Base-by-base conservation (phyloP, 2,888 invertebrate genomes). In the Epirrhoe tristata region DNA sequence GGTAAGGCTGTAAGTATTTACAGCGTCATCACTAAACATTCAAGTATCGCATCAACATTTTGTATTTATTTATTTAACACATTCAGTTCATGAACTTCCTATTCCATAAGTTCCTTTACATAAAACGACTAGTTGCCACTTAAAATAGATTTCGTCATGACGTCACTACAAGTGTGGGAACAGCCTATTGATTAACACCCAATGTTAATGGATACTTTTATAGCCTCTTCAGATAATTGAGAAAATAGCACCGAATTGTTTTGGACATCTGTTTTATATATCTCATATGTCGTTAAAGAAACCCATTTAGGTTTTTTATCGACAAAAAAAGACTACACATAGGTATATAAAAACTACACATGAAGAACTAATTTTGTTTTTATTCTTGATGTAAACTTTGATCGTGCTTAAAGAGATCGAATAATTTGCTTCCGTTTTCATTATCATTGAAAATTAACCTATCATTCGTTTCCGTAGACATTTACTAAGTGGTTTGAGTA, bases 81-180 rank as follows among this genome's bases (percentile, higher is more conserved):
- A n/a, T 24, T 24, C 24, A 24, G 53, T 58, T 46, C 53, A 50
- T 60, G 51, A 62, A 63, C 39, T 62, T 67, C 59, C 63, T 66
- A 58, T 58, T 63, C 46, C 50, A 16, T 54, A 70, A 61, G 43
- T 63, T 61, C 64, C 59, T 48, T 43, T 63, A 75, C 70, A 73
- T 61, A 63, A 63, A 71, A 73, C 58, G 55, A 57, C 54, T 60
- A 58, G 64, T 36, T 39, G 17, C 69, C 73, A 79, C 78, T 77
- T 77, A 75, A 79, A 77, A 71, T 66, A 66, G 53, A 69, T 57
- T 70, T 59, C 69, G 72, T 69, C 67, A 68, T 74, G 80, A 79
- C 80, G 80, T 83, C 81, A 84, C 70, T 12, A 73, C 73, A 80
- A 82, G 81, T 86, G 86, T 89, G 88, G 86, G 88, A 88, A 88